Conservation (phyloP, 2,113 vertebrate genomes). For the Emberiza fucata region DNA sequence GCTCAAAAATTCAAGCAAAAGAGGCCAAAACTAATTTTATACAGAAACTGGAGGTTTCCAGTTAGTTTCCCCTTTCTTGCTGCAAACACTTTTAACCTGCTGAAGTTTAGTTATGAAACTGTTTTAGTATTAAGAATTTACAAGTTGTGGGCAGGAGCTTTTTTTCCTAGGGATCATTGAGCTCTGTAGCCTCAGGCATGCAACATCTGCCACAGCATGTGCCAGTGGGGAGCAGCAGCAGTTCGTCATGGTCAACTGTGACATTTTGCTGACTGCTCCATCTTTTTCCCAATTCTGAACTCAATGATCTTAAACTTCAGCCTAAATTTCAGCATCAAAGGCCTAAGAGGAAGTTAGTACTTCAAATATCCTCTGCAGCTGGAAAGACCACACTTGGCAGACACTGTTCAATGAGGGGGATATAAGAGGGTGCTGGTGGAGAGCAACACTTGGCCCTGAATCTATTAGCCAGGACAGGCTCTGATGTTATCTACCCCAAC, state of each 20-base stretch:
- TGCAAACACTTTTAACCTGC: not conserved
- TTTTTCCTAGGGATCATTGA: not conserved
- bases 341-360: not conserved
- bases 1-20: not conserved
- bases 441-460: not conserved
- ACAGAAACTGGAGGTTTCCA: not conserved
- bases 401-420: not conserved
- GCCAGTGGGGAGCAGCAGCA: not conserved
- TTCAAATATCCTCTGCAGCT: not conserved
- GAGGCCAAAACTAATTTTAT: not conserved
- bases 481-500: not conserved
- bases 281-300: not conserved
- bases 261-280: constrained; percentile 40
- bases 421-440: not conserved
- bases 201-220: not conserved
- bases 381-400: not conserved
- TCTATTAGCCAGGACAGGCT: not conserved
- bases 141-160: not conserved
- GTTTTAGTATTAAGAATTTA: not conserved
- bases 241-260: constrained; percentile 3
- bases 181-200: not conserved
- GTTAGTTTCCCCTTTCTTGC: not conserved
- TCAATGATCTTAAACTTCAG: not conserved
- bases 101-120: not conserved
- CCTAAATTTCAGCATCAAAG: not conserved